Evolutionary conservation across 2,113 vertebrate genomes (phyloP).

Genomic region (Heteronetta atricapilla): DNA sequence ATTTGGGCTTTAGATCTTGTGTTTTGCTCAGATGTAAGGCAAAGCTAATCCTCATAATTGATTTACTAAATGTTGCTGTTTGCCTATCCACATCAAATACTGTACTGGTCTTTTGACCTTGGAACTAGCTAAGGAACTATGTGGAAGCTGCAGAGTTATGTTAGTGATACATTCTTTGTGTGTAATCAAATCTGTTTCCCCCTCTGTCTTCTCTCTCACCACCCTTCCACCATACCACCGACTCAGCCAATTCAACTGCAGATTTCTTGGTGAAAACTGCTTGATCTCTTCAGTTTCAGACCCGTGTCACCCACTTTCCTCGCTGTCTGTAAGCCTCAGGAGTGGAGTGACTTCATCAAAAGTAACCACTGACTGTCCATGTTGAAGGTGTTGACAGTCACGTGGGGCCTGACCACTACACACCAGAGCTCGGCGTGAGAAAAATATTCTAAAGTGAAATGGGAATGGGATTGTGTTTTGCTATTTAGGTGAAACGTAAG

Average conservation of each 20-base stretch:
- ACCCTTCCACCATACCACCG: background rate
- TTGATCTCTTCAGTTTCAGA: background rate
- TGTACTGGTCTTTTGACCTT: background rate
- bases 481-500: rapidly evolving
- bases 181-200: background rate
- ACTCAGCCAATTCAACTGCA: background rate
- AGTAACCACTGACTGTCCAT: background rate
- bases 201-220: background rate
- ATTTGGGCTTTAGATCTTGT: slow-evolving; percentile 1
- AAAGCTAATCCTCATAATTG: slow-evolving; percentile 9
- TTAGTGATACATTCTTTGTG: background rate
- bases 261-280: background rate
- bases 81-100: background rate
- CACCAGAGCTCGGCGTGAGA: background rate
- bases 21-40: slow-evolving; percentile 1
- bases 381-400: background rate
- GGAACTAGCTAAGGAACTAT: background rate
- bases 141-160: background rate
- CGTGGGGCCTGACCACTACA: background rate
- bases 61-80: background rate
- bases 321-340: background rate
- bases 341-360: background rate
- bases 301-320: background rate
- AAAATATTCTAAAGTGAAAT: background rate
- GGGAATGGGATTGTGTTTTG: background rate